Evolutionary conservation across 1,140 invertebrate species (phyloP).

Genomic region (Platyscapa corneri): DNA sequence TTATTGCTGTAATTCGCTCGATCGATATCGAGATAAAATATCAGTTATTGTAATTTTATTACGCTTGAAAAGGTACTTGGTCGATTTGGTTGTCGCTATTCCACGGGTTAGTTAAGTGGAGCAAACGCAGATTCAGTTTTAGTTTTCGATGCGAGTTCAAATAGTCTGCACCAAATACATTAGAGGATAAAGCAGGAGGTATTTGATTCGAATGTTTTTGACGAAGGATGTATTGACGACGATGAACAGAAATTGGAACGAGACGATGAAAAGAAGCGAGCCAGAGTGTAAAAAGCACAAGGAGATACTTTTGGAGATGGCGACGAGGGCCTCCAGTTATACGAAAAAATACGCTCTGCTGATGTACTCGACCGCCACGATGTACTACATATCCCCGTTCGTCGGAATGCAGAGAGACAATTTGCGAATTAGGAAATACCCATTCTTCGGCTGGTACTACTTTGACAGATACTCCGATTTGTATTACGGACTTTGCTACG

Average conservation of each 20-base stretch:
- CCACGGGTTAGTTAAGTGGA: too few species aligned
- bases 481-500: conserved; percentile 39
- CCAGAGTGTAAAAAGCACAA: neutral
- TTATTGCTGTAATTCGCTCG: too few species aligned
- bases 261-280: neutral
- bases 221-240: conserved; percentile 14
- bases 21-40: too few species aligned
- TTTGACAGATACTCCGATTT: conserved; percentile 46
- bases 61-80: too few species aligned
- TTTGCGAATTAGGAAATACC: conserved; percentile 37
- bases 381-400: conserved; percentile 49
- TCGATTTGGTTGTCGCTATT: too few species aligned
- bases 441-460: conserved; percentile 52
- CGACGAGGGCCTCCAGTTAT: conserved; percentile 3
- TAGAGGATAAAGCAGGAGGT: neutral
- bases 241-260: conserved; percentile 16
- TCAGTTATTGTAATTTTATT: too few species aligned
- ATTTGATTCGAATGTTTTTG: neutral
- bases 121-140: neutral
- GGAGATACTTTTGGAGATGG: conserved; percentile 41
- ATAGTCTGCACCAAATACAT: neutral
- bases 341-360: conserved; percentile 43
- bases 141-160: neutral
- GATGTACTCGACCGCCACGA: conserved; percentile 41
- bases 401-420: conserved; percentile 23